phyloP scores from a whole-genome alignment of 2,797 vertebrate species.

The Urocyon cinereoargenteus region DNA sequence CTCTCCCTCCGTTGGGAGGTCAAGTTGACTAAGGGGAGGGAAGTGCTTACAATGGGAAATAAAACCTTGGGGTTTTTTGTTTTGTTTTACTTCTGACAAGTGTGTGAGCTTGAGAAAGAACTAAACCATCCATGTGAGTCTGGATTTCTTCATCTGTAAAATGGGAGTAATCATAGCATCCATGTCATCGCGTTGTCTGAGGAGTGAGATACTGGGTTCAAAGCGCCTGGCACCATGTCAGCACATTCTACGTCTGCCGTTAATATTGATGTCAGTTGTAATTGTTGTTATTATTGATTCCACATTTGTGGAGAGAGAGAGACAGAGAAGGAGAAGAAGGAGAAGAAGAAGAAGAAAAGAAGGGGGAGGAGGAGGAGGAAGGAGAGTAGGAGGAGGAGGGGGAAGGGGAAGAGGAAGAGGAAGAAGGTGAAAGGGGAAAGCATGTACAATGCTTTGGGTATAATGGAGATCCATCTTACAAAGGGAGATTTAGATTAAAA shows the following conservation, averaged over 20 bases:
- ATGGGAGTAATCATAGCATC: not conserved
- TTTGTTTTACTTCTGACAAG: not conserved
- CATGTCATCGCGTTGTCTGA: not conserved
- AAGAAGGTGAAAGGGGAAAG: not conserved
- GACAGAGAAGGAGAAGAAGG: not conserved
- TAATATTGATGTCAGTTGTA: not conserved
- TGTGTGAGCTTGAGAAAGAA: not conserved
- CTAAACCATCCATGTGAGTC: not conserved
- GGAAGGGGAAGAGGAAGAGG: not conserved
- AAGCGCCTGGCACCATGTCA: not conserved
- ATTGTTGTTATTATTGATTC: not conserved
- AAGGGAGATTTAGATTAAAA: conserved; percentile 45
- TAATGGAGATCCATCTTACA: not conserved
- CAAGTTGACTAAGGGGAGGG: not conserved
- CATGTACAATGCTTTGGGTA: not conserved
- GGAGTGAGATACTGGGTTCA: not conserved
- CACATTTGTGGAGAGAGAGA: not conserved
- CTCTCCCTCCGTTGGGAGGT: conserved; percentile 6
- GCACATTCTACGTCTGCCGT: not conserved
- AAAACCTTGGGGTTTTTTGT: conserved; percentile 33
- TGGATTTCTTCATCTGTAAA: not conserved
- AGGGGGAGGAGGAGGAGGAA: not conserved
- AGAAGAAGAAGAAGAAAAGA: no score
- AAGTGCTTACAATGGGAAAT: not conserved
- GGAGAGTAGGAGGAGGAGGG: not conserved